Conservation (phyloP, 2,888 invertebrate genomes). For the Melanophora roralis region DNA sequence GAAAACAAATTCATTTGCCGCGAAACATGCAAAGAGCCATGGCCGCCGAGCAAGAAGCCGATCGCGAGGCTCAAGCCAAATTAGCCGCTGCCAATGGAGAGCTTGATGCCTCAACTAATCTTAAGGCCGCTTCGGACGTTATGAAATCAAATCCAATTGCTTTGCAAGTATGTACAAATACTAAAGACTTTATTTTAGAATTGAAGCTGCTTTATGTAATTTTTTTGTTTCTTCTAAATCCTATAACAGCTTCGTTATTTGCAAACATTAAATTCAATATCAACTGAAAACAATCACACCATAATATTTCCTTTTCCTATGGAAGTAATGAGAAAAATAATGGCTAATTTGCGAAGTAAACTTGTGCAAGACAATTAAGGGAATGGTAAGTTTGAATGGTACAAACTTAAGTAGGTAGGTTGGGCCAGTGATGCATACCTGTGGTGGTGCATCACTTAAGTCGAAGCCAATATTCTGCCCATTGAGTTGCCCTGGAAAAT, state of each 20-base stretch:
- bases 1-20: conserved; percentile 70
- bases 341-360: background rate
- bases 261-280: conserved; percentile 68
- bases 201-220: background rate
- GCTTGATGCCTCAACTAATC: conserved; percentile 65
- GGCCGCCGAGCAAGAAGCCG: conserved; percentile 72
- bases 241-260: conserved; percentile 67
- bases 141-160: conserved; percentile 69
- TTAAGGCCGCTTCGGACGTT: conserved; percentile 72
- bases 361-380: background rate
- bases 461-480: too few species aligned
- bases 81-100: conserved; percentile 71
- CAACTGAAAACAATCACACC: conserved; percentile 65
- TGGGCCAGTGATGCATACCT: too few species aligned
- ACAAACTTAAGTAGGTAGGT: too few species aligned
- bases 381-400: conserved; percentile 3
- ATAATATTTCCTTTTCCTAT: conserved; percentile 70
- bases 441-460: too few species aligned
- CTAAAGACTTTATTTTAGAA: too few species aligned
- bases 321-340: conserved; percentile 62
- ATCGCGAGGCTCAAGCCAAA: conserved; percentile 70
- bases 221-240: background rate
- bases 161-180: conserved; percentile 67
- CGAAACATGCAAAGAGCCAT: conserved; percentile 66
- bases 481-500: too few species aligned